Percentiles rank a stretch among this genome's conserved stretches.
Evolutionary conservation across 2,888 invertebrate genomes (phyloP).

Genomic region (Cephonodes hylas): DNA sequence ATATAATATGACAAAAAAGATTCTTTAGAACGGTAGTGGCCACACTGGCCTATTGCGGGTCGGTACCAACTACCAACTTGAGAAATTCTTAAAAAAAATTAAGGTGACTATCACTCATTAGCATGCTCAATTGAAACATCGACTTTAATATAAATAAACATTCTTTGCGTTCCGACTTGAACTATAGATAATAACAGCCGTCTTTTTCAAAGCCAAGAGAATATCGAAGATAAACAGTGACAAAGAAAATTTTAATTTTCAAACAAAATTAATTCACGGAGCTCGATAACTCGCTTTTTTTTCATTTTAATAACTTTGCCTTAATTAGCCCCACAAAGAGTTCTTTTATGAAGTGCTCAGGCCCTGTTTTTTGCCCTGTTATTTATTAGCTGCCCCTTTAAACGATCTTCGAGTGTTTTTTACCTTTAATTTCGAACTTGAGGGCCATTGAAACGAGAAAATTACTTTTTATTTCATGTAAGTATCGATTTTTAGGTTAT

Average conservation of each 20-base stretch:
- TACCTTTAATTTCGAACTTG: constrained; percentile 35
- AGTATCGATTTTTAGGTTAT: not conserved
- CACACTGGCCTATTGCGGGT: too few species aligned
- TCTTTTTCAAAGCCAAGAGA: constrained; percentile 1
- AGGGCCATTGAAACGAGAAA: not conserved
- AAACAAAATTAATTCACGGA: constrained; percentile 61
- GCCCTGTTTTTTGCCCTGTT: constrained; percentile 23
- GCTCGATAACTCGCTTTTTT: constrained; percentile 41
- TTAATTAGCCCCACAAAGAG: constrained; percentile 45
- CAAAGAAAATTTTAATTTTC: constrained; percentile 41
- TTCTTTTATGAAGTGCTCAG: constrained; percentile 28
- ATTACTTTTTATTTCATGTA: not conserved
- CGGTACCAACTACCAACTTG: too few species aligned
- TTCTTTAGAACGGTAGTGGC: too few species aligned
- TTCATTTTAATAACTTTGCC: constrained; percentile 39
- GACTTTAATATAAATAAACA: too few species aligned
- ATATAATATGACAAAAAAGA: too few species aligned
- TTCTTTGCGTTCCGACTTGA: too few species aligned
- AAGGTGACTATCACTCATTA: too few species aligned
- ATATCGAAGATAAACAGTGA: constrained; percentile 42
- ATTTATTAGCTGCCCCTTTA: constrained; percentile 11
- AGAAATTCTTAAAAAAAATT: too few species aligned
- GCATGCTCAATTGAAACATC: too few species aligned
- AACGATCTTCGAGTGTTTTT: constrained; percentile 28
- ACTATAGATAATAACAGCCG: too few species aligned